phyloP scores from a whole-genome alignment of 2,797 vertebrate species.

The Trematomus bernacchii region DNA sequence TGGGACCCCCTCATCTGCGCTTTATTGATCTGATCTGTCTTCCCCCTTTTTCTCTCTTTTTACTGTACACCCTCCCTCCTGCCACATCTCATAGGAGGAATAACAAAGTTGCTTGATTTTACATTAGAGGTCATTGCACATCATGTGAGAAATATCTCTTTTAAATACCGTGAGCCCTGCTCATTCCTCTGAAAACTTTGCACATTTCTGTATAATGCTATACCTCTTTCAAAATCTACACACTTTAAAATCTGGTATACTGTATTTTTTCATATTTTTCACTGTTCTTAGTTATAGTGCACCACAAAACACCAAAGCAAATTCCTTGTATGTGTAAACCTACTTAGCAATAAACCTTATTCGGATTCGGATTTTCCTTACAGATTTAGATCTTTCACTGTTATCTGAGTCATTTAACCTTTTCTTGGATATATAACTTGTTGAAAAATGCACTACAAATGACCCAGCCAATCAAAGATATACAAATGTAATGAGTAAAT shows the following conservation, averaged over 20 bases:
- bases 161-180: no score
- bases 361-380: no score
- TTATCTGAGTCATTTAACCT: not conserved
- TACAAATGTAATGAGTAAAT: not conserved
- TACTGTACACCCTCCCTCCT: constrained; percentile 25
- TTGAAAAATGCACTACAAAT: not conserved
- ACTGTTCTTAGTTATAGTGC: no score
- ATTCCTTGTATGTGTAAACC: no score
- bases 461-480: not conserved
- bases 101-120: not conserved
- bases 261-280: no score
- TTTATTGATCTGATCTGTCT: constrained; percentile 69
- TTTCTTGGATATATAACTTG: not conserved
- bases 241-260: no score
- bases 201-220: no score
- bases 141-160: no score
- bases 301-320: no score
- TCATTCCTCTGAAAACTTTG: no score
- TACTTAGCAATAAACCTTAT: no score
- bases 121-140: not conserved
- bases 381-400: not conserved
- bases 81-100: constrained; percentile 7
- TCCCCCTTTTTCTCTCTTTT: constrained; percentile 17
- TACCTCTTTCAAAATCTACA: no score
- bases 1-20: constrained; percentile 68